Percentiles rank a stretch among this genome's conserved stretches.
Evolutionary conservation across 2,888 invertebrate species (phyloP).

Genomic region (Thymelicus lineola): DNA sequence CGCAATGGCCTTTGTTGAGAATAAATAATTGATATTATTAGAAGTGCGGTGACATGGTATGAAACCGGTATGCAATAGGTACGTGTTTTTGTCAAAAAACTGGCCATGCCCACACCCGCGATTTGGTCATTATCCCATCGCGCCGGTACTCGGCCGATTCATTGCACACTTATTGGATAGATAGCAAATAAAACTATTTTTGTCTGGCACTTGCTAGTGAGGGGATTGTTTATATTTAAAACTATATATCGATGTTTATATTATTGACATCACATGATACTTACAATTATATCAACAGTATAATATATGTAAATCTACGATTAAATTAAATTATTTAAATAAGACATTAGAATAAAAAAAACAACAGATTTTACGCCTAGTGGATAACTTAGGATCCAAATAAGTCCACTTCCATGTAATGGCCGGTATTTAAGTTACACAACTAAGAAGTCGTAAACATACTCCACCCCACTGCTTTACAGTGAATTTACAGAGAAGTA

Average conservation of each 20-base stretch:
- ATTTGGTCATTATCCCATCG: constrained; percentile 77
- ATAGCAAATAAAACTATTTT: constrained; percentile 79
- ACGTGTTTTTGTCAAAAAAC: constrained; percentile 71
- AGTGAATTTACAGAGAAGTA: too few species aligned
- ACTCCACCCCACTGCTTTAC: not conserved
- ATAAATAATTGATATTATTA: constrained; percentile 54
- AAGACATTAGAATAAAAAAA: too few species aligned
- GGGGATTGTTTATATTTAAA: constrained; percentile 42
- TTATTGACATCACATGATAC: constrained; percentile 20
- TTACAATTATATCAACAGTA: not conserved
- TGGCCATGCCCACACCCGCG: constrained; percentile 75
- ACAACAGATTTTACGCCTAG: too few species aligned
- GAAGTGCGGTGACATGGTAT: constrained; percentile 69
- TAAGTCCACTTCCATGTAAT: too few species aligned
- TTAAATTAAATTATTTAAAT: too few species aligned
- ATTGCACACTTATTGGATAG: constrained; percentile 81
- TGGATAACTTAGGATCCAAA: too few species aligned
- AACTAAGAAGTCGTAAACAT: not conserved
- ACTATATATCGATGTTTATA: constrained; percentile 18
- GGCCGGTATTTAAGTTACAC: too few species aligned
- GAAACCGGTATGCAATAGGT: constrained; percentile 77
- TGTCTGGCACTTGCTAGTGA: constrained; percentile 60
- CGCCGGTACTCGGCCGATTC: constrained; percentile 78
- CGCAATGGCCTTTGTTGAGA: constrained; percentile 36
- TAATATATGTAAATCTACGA: too few species aligned